These are phyloP conservation scores for Ophion obscuratus DNA, from an alignment of 2,888 invertebrate genomes.

Conservation along the genomic window DNA sequence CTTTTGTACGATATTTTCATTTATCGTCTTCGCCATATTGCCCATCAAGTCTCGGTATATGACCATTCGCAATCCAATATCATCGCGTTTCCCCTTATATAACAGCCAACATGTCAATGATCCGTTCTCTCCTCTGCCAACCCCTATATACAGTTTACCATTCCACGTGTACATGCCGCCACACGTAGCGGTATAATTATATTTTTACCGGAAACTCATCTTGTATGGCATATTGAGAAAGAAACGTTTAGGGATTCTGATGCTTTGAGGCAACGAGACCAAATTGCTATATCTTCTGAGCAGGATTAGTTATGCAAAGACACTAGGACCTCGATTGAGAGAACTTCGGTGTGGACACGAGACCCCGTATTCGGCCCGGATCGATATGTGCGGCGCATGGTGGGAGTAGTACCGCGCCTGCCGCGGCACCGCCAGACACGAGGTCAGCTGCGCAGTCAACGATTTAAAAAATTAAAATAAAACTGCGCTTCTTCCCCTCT, in stretches of 20 bases:
- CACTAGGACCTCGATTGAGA: not conserved
- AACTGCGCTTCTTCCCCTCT: not conserved
- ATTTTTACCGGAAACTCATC: conserved; percentile 22
- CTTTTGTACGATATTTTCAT: too few relatives aligned
- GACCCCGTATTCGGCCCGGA: not conserved
- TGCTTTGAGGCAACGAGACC: conserved; percentile 48
- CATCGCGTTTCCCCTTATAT: too few relatives aligned
- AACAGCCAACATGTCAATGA: conserved; percentile 58
- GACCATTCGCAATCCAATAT: too few relatives aligned
- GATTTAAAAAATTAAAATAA: not conserved
- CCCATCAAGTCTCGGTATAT: too few relatives aligned
- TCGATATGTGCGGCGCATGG: not conserved
- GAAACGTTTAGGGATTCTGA: conserved; percentile 61
- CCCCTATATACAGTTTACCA: conserved; percentile 29
- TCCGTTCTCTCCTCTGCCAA: conserved; percentile 68
- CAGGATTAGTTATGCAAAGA: not conserved
- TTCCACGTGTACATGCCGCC: conserved; percentile 18
- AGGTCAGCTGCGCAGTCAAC: not conserved
- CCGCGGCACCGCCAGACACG: not conserved
- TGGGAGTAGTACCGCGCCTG: not conserved
- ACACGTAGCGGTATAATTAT: conserved; percentile 14
- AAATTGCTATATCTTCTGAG: conserved; percentile 38
- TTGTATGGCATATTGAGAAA: conserved; percentile 50
- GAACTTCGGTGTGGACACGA: not conserved
- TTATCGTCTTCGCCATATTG: too few relatives aligned